A percentile compares a stretch with the other conserved stretches of the same genome.
These are phyloP conservation scores for Acleris emargana DNA, from an alignment of 2,888 invertebrate species.

Conservation along the genomic window DNA sequence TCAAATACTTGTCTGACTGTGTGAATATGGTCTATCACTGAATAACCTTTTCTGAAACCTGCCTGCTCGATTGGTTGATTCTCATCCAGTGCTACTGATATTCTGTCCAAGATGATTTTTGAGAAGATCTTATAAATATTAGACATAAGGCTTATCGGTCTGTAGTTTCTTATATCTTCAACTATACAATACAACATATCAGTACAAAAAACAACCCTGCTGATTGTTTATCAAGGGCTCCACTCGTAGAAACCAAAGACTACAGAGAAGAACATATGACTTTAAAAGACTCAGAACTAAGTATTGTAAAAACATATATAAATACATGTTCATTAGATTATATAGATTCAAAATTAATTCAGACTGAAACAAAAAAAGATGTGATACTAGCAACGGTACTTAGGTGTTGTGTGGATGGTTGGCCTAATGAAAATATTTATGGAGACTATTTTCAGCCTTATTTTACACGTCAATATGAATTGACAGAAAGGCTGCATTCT, in stretches of 20 bases:
- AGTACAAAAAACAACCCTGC: background rate
- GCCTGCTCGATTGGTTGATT: too few relatives aligned
- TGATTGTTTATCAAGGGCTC: slow-evolving; percentile 6
- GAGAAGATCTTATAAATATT: too few relatives aligned
- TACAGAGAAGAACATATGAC: too few relatives aligned
- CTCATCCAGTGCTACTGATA: too few relatives aligned
- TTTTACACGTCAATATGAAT: slow-evolving; percentile 16
- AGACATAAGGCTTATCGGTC: too few relatives aligned
- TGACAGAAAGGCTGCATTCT: slow-evolving; percentile 32
- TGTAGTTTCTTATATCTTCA: too few relatives aligned
- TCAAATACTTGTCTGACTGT: too few relatives aligned
- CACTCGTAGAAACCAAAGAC: background rate
- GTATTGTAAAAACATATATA: too few relatives aligned
- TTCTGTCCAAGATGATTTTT: too few relatives aligned
- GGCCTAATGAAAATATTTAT: slow-evolving; percentile 29
- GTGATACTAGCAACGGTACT: slow-evolving; percentile 26
- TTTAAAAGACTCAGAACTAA: too few relatives aligned
- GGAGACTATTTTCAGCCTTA: slow-evolving; percentile 15
- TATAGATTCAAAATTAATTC: slow-evolving; percentile 12
- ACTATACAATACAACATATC: background rate
- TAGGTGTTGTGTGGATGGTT: slow-evolving; percentile 36
- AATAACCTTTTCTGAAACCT: too few relatives aligned
- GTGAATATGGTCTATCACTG: too few relatives aligned
- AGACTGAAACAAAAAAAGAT: slow-evolving; percentile 29
- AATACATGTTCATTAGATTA: background rate